Conservation (phyloP, 2,797 vertebrate species). For the Lagorchestes hirsutus region DNA sequence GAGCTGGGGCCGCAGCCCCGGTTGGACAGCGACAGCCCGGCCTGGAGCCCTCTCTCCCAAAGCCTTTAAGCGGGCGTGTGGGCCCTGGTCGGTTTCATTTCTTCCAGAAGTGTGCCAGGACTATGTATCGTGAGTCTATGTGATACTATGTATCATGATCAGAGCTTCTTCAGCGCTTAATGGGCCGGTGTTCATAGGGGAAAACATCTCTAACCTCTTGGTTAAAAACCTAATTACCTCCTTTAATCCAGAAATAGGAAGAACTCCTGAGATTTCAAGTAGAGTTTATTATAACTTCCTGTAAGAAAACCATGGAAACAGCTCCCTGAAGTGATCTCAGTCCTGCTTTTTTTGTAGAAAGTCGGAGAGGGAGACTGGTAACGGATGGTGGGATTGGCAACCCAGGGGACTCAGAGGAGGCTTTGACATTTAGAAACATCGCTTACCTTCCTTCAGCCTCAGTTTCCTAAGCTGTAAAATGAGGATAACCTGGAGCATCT, state of each 20-base stretch:
- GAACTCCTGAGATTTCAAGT: not conserved
- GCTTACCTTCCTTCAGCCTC: not conserved
- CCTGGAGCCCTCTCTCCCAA: not conserved
- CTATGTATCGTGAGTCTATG: too few species aligned
- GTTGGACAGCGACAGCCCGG: too few species aligned
- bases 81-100: not conserved
- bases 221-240: not conserved
- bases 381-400: not conserved
- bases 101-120: not conserved
- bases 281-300: not conserved
- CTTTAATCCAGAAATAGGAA: slow-evolving; percentile 14
- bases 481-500: not conserved
- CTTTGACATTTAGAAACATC: not conserved
- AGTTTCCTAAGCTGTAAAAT: not conserved
- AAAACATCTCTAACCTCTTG: not conserved
- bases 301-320: slow-evolving; percentile 9
- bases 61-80: not conserved
- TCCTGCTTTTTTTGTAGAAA: not conserved
- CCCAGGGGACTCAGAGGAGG: not conserved
- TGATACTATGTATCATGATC: not conserved
- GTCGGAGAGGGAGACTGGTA: not conserved
- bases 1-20: too few species aligned
- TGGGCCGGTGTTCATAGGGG: not conserved
- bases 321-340: not conserved
- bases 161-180: not conserved